Evolutionary conservation across 2,113 vertebrate species (phyloP), one percentile per base, ranked within the genome.

Genomic region (Actenoides lindsayi): DNA sequence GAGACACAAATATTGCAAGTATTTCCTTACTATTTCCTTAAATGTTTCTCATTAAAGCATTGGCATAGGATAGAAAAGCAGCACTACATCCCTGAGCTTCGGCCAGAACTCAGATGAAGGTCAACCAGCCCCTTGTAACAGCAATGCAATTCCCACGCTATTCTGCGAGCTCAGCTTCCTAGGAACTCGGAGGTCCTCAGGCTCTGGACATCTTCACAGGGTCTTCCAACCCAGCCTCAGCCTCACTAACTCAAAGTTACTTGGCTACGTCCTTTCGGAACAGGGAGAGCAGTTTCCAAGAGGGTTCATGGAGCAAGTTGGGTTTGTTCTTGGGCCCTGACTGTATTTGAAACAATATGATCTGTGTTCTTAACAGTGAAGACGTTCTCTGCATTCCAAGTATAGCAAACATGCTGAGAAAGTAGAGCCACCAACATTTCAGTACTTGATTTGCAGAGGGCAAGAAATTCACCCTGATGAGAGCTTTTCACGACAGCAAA

Each of bases 1-100:
- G 71, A 93, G 89, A 85, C 33, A 57, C 24, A 89, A 93, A 82
- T 31, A 77, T 57, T 87, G 37, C 48, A 89, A 79, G 69, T 77
- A 91, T 80, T 96, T 96, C 88, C 85, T 90, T 79, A 83, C 59
- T 64, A 85, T 71, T 93, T 92, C 82, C 87, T 85, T 87, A 85
- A 91, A 41, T 25, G 30, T 39, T 73, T 77, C 51, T 63, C 89
- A 90, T 85, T 90, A 65, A 82, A 71, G 31, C 31, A 74, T 2
- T 92, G 71, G 70, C 64, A 77, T 1, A 53, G 42, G 33, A 56
- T 42, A 11, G 73, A 78, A 88, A 93, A 92, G 75, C 82, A 91
- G 60, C 71, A 62, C 69, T 41, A 73, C 31, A 64, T 56, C 75
- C 33, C 25, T 13, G 67, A 90, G 70, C 31, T 92, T 62, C 85